Conservation (phyloP, 2,797 vertebrate genomes). For the Lacerta bilineata region DNA sequence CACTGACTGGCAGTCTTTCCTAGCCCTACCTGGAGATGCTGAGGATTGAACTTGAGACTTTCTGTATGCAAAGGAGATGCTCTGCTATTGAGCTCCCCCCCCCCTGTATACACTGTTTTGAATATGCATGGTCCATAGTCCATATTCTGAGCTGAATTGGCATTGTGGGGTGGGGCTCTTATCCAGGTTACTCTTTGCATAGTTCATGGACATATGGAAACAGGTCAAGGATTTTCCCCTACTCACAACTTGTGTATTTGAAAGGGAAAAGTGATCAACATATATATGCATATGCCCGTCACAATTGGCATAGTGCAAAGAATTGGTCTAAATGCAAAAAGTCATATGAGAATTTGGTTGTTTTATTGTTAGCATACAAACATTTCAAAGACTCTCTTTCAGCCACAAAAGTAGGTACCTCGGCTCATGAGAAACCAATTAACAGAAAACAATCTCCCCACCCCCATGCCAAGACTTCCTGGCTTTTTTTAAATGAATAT, state of each 20-base stretch:
- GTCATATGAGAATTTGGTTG: slow-evolving; percentile 6
- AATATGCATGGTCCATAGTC: too few relatives aligned
- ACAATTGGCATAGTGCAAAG: not conserved
- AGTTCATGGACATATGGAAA: not conserved
- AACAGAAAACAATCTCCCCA: not conserved
- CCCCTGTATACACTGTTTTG: too few relatives aligned
- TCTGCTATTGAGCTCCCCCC: too few relatives aligned
- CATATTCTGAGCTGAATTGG: too few relatives aligned
- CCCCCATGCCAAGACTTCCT: not conserved
- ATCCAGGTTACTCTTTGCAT: not conserved
- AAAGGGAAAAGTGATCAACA: not conserved
- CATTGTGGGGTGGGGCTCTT: not conserved
- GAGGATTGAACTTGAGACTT: too few relatives aligned
- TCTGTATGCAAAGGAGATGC: too few relatives aligned
- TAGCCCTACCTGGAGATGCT: too few relatives aligned
- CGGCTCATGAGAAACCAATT: not conserved
- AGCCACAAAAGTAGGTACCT: not conserved
- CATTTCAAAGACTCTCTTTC: too few relatives aligned
- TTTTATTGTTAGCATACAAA: too few relatives aligned
- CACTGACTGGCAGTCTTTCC: too few relatives aligned
- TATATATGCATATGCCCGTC: not conserved
- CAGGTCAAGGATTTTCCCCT: not conserved
- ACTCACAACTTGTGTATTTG: not conserved
- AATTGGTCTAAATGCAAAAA: slow-evolving; percentile 3
- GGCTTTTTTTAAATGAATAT: not conserved